Base-by-base conservation (phyloP, 2,888 invertebrate species). In the Epinotia ramella region DNA sequence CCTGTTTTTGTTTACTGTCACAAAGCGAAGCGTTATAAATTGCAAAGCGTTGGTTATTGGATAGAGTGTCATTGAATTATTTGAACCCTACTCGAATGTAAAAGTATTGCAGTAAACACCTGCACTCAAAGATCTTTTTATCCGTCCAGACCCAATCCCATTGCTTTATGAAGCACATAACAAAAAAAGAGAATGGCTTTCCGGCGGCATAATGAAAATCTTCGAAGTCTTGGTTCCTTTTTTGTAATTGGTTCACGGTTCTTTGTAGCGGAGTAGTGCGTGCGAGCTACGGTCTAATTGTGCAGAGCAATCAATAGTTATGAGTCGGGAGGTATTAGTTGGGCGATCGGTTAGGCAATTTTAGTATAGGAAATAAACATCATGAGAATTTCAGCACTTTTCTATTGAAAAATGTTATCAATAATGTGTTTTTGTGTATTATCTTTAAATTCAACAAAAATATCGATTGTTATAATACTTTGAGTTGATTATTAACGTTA, bases 251-350 rank as follows among this genome's bases (percentile, higher is more conserved):
- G 87, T 88, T 89, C 87, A 87, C 86, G 84, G 88, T 89, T 87
- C 89, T 89, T 91, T 90, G 88, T 89, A 85, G 84, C 83, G 83
- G 81, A 80, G 80, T 82, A 82, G 84, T 91, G 89, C 90, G 89
- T 91, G 86, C 82, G 84, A 83, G 86, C 87, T 87, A 86, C 83
- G 87, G 88, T 88, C 81, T 85, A 83, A 88, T 87, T 88, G 88
- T 88, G 84, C 81, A 80, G 82, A 87, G 87, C 91, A 91, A 92
- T 91, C 91, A 91, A 91, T 89, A 87, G 89, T 90, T 91, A 91
- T 90, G 89, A 89, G 84, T 77, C 79, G 20, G 28, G 66, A 40
- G 24, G 59, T 53, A 70, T 65, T 65, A 65, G 60, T 20, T 18
- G 33, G 7, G 13, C 24, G 20, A 13, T 0, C 24, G 57, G 40